phyloP scores from a whole-genome alignment of 1,140 invertebrate genomes.

The Aphaenogaster floridana region DNA sequence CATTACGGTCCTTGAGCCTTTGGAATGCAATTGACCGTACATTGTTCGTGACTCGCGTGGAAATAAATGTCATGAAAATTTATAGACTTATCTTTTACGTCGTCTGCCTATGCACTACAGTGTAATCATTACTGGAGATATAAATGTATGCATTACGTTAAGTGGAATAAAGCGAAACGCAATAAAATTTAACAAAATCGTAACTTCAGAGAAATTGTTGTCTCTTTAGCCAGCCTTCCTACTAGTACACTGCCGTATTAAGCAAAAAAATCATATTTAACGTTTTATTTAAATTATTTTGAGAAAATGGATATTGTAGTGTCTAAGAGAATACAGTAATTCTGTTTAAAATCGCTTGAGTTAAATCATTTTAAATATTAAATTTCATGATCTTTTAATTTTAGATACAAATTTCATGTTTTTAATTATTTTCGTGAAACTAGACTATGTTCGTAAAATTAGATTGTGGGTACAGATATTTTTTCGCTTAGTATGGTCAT shows the following conservation, averaged over 20 bases:
- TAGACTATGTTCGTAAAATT: not conserved
- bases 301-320: not conserved
- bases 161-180: not conserved
- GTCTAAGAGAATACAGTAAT: not conserved
- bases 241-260: not conserved
- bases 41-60: slow-evolving; percentile 71
- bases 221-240: not conserved
- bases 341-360: not conserved
- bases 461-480: not conserved
- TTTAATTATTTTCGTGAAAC: not conserved
- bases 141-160: not conserved
- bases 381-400: not conserved
- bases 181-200: not conserved
- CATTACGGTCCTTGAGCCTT: slow-evolving; percentile 72
- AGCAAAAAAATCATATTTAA: not conserved
- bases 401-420: not conserved
- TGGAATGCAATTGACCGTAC: slow-evolving; percentile 75
- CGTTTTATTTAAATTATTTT: not conserved
- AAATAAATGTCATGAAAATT: slow-evolving; percentile 54
- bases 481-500: not conserved
- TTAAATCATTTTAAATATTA: not conserved
- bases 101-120: not conserved
- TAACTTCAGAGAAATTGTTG: not conserved
- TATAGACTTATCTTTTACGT: slow-evolving; percentile 14
- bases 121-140: not conserved